Percentiles rank a stretch among this genome's conserved stretches.
These are phyloP conservation scores for Scolopax bukidnonensis DNA, from an alignment of 2,797 vertebrate species.

Conservation along the genomic window DNA sequence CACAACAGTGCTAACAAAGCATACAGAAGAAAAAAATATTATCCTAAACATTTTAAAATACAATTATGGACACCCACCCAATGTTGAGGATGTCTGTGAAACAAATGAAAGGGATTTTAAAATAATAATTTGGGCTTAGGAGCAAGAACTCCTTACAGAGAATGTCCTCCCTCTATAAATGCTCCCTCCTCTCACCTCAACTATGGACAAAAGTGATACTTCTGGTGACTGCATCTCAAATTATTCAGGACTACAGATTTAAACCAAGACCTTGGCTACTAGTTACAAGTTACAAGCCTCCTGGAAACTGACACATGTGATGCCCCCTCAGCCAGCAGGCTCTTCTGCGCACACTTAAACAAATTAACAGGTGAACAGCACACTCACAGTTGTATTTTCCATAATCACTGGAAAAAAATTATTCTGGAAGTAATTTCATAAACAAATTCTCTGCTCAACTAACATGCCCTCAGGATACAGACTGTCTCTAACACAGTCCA, in stretches of 20 bases:
- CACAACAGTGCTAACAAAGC: background rate
- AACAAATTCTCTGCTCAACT: background rate
- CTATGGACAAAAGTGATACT: background rate
- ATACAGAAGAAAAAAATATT: background rate
- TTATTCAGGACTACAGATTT: background rate
- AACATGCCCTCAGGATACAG: background rate
- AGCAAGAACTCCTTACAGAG: background rate
- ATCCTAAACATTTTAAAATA: background rate
- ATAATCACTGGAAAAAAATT: background rate
- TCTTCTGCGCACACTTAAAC: background rate
- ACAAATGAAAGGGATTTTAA: slow-evolving; percentile 23
- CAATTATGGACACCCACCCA: background rate
- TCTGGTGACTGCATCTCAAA: background rate
- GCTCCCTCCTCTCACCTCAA: background rate
- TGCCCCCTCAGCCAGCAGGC: background rate
- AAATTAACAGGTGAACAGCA: background rate
- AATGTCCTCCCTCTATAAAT: background rate
- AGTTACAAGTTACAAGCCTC: background rate
- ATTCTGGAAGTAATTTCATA: background rate
- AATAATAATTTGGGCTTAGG: background rate
- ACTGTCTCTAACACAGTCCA: background rate
- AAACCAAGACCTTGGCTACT: background rate
- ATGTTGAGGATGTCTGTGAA: background rate
- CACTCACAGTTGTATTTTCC: background rate
- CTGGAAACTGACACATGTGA: background rate